Evolutionary conservation across 2,113 vertebrate species (phyloP).

Genomic region (Stercorarius parasiticus): DNA sequence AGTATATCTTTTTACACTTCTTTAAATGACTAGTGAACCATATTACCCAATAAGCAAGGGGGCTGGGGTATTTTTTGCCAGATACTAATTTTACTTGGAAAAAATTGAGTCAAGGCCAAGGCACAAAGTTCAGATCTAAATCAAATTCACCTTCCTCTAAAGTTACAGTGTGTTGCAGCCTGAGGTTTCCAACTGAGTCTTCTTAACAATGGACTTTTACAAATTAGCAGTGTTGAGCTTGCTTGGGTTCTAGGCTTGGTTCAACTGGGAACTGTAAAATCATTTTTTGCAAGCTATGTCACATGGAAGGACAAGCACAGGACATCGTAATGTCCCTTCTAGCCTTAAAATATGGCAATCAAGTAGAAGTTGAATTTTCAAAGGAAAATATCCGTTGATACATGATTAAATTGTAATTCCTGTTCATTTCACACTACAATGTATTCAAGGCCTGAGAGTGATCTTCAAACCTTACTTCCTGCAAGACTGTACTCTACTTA

Average conservation of each 20-base stretch:
- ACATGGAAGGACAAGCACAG: background rate
- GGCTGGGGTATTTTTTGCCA: slow-evolving; percentile 25
- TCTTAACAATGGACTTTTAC: background rate
- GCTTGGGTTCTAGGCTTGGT: background rate
- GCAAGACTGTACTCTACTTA: background rate
- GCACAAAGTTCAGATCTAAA: slow-evolving; percentile 37
- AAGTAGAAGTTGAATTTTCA: background rate
- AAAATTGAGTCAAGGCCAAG: slow-evolving; percentile 3
- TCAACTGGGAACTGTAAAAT: background rate
- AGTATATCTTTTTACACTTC: slow-evolving; percentile 35
- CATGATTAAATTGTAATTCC: background rate
- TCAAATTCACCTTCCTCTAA: slow-evolving; percentile 23
- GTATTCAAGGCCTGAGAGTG: background rate
- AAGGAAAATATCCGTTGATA: background rate
- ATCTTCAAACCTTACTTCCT: background rate
- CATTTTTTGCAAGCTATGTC: background rate
- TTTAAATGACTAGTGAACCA: slow-evolving; percentile 1
- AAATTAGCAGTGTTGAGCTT: background rate
- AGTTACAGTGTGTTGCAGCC: background rate
- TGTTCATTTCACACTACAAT: background rate
- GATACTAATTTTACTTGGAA: slow-evolving; percentile 31
- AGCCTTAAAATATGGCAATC: background rate
- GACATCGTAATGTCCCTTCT: background rate
- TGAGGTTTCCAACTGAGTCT: background rate
- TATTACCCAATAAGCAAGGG: slow-evolving; percentile 31